phyloP scores from a whole-genome alignment of 2,113 vertebrate species.

The Myrmecobius fasciatus region DNA sequence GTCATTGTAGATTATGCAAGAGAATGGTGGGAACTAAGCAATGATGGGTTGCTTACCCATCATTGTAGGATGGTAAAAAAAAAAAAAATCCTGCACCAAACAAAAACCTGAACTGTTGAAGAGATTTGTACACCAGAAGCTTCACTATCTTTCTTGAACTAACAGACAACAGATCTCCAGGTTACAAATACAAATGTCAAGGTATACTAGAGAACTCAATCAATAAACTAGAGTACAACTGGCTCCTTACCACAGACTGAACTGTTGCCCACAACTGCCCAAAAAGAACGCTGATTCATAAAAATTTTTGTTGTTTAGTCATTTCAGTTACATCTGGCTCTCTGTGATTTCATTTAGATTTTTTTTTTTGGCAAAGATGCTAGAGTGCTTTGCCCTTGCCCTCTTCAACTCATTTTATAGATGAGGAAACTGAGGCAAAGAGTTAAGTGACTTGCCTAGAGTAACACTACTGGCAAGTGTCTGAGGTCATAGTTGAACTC shows the following conservation, averaged over 20 bases:
- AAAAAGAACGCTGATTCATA: not conserved
- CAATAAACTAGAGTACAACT: not conserved
- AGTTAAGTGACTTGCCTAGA: not conserved
- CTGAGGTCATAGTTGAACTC: not conserved
- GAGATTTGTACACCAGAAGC: not conserved
- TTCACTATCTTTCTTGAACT: not conserved
- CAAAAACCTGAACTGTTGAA: not conserved
- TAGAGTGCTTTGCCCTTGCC: not conserved
- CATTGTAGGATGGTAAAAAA: not conserved
- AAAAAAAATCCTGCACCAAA: not conserved
- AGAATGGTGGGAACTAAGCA: not conserved
- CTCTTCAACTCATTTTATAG: not conserved
- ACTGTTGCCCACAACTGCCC: not conserved
- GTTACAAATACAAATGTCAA: not conserved
- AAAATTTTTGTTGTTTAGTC: not conserved
- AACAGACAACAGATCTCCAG: not conserved
- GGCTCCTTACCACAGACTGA: not conserved
- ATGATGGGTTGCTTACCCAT: not conserved
- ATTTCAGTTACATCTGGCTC: not conserved
- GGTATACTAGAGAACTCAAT: not conserved
- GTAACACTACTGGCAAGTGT: not conserved
- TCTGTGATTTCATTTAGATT: not conserved
- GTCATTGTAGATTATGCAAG: not conserved
- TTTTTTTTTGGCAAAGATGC: not conserved
- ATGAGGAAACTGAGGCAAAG: not conserved